phyloP scores from a whole-genome alignment of 2,797 vertebrate genomes.

The Sebastes matsubarae region DNA sequence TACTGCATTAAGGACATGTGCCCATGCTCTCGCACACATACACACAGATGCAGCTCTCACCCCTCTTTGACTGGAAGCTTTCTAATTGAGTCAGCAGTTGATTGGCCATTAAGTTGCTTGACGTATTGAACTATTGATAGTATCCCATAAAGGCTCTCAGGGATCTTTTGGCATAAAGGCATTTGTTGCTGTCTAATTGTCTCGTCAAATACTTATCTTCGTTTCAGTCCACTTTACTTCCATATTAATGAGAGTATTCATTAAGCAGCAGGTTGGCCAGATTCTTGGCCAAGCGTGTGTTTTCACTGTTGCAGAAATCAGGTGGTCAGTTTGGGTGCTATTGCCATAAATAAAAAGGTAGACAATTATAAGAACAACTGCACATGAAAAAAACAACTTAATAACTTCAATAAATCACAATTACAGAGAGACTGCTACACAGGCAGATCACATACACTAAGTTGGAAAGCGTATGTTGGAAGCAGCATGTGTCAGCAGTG shows the following conservation, averaged over 20 bases:
- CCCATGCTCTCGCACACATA: background rate
- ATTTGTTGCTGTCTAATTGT: conserved; percentile 19
- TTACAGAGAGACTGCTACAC: background rate
- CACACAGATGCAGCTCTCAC: background rate
- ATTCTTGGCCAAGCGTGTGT: background rate
- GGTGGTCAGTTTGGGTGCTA: background rate
- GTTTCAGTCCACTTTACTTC: background rate
- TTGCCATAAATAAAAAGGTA: background rate
- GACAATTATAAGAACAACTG: background rate
- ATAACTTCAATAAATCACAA: background rate
- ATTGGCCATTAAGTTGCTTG: conserved; percentile 46
- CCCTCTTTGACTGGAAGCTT: conserved; percentile 17
- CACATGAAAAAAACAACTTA: background rate
- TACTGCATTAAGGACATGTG: conserved; percentile 11
- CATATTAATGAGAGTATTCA: conserved; percentile 17
- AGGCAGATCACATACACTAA: background rate
- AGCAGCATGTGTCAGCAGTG: background rate
- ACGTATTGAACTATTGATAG: conserved; percentile 36
- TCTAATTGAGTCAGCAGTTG: conserved; percentile 52
- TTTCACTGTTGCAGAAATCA: background rate
- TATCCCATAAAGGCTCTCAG: conserved; percentile 11
- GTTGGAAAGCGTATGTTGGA: background rate
- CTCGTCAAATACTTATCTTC: conserved; percentile 7
- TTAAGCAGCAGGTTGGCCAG: background rate
- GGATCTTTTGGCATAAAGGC: conserved; percentile 5